Evolutionary conservation across 1,140 invertebrate genomes (phyloP).

Genomic region (Cotesia typhae): DNA sequence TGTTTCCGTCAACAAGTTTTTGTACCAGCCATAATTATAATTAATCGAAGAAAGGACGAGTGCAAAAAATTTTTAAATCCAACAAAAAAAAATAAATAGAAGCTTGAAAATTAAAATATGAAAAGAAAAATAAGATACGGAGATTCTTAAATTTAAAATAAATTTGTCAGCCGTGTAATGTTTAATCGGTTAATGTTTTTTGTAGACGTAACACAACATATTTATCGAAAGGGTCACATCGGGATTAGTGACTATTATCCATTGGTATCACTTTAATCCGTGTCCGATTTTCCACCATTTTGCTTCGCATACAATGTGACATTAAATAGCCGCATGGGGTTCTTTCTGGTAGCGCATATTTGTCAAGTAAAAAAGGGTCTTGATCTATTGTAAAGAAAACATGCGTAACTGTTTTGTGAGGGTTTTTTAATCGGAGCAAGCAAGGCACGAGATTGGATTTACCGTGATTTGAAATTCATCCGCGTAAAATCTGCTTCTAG

Average conservation of each 20-base stretch:
- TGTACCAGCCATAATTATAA: too few relatives aligned
- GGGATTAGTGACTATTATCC: slow-evolving; percentile 22
- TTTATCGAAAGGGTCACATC: slow-evolving; percentile 27
- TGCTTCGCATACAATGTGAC: slow-evolving; percentile 51
- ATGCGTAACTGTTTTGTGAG: slow-evolving; percentile 35
- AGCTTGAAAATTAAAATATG: too few relatives aligned
- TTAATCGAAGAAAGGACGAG: too few relatives aligned
- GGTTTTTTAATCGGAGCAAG: slow-evolving; percentile 45
- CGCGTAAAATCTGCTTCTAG: slow-evolving; percentile 57
- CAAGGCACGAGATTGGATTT: slow-evolving; percentile 62
- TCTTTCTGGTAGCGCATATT: slow-evolving; percentile 2
- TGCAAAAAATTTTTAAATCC: too few relatives aligned
- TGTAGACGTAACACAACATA: too few relatives aligned
- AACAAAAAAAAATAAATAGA: too few relatives aligned
- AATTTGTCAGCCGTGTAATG: too few relatives aligned
- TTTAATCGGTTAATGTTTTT: too few relatives aligned
- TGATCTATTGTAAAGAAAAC: slow-evolving; percentile 42
- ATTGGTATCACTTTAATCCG: slow-evolving; percentile 38
- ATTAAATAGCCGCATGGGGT: slow-evolving; percentile 45
- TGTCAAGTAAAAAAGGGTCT: slow-evolving; percentile 45
- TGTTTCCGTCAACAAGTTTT: too few relatives aligned
- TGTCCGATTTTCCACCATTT: slow-evolving; percentile 57
- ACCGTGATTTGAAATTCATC: slow-evolving; percentile 62
- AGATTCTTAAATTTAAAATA: too few relatives aligned
- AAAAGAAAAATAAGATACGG: too few relatives aligned